phyloP scores from a whole-genome alignment of 1,140 invertebrate species.

The Ectropis grisescens region DNA sequence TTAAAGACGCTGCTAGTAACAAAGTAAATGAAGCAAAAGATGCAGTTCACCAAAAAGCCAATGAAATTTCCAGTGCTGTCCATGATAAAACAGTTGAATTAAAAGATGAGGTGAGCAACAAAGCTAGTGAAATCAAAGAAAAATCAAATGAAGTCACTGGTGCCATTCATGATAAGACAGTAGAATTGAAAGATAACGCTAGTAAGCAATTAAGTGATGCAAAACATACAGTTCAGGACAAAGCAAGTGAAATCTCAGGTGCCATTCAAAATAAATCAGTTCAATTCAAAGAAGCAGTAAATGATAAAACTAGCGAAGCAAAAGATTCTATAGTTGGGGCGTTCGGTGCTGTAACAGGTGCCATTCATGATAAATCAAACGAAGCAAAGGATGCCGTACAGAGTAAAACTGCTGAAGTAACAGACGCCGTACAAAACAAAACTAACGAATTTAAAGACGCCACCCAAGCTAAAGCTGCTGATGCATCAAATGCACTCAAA shows the following conservation, averaged over 20 bases:
- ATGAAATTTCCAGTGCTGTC: conserved; percentile 17
- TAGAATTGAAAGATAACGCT: neutral
- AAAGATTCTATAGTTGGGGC: conserved; percentile 5
- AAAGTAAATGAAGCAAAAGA: conserved; percentile 9
- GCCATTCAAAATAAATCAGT: conserved; percentile 19
- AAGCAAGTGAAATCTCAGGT: conserved; percentile 17
- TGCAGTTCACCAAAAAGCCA: conserved; percentile 15
- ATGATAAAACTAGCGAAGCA: conserved; percentile 8
- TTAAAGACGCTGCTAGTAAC: conserved; percentile 5
- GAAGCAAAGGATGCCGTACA: conserved; percentile 11
- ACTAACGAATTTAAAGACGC: conserved; percentile 9
- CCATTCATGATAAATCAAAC: conserved; percentile 18
- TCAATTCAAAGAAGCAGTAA: too few species aligned
- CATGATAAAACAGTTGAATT: conserved; percentile 12
- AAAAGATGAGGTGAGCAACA: conserved; percentile 1
- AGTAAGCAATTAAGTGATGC: conserved; percentile 4
- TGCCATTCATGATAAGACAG: conserved; percentile 18
- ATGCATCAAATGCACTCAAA: conserved; percentile 22
- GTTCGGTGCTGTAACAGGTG: too few species aligned
- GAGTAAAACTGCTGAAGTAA: conserved; percentile 1
- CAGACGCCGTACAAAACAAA: conserved; percentile 6
- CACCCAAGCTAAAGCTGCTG: conserved; percentile 10
- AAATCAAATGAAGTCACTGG: conserved; percentile 19
- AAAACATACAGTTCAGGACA: too few species aligned
- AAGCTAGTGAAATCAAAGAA: conserved; percentile 9